These are phyloP conservation scores for Mantis religiosa DNA, from an alignment of 2,888 invertebrate species.

Conservation along the genomic window DNA sequence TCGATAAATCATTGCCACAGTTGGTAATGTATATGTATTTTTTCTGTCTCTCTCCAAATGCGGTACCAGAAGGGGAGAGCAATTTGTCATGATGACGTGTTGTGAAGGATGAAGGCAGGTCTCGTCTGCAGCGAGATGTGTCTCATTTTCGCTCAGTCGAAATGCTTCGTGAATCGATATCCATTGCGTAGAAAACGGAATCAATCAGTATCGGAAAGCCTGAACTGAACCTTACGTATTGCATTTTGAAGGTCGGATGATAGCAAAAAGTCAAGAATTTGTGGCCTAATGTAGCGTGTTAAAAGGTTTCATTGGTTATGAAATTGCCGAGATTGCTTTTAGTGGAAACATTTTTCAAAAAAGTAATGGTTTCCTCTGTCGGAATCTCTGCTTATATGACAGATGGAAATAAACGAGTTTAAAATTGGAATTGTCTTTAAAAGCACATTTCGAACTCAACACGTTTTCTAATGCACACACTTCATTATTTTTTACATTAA, in stretches of 20 bases:
- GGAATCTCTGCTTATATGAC: neutral
- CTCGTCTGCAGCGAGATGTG: neutral
- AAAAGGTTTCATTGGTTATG: neutral
- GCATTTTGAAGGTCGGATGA: neutral
- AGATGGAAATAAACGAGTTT: neutral
- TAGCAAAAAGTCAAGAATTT: neutral
- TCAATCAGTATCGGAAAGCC: neutral
- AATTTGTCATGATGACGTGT: neutral
- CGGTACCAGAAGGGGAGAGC: neutral
- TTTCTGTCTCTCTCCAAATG: neutral
- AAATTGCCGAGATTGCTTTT: neutral
- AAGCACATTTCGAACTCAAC: neutral
- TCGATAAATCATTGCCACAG: conserved; percentile 5
- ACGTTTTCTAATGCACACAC: neutral
- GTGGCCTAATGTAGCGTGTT: neutral
- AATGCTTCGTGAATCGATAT: neutral
- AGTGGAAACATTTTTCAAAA: neutral
- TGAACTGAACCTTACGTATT: neutral
- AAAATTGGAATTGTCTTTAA: neutral
- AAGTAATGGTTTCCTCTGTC: neutral
- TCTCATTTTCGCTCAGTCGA: neutral
- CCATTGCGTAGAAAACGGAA: neutral
- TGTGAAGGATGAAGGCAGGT: neutral
- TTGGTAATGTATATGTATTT: neutral
- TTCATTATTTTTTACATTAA: too few relatives aligned